Base-by-base conservation (phyloP, 2,113 vertebrate species). In the Tricholaema leucomelas region DNA sequence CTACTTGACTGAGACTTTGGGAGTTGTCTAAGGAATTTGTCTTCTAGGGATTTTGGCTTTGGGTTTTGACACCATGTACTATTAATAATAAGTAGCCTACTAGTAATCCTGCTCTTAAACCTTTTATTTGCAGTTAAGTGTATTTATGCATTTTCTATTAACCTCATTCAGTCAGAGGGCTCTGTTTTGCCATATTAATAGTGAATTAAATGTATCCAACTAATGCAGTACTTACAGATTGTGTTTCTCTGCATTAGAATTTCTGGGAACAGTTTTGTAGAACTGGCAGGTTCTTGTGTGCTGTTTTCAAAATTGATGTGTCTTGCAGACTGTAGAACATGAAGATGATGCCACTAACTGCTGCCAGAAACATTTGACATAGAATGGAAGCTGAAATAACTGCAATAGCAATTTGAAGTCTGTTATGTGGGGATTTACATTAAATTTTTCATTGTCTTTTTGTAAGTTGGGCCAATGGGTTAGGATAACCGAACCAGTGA, bases 311-410 rank as follows among this genome's bases (percentile, higher is more conserved):
- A 92, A 59, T 13, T 8, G 18, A 18, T 70, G 42, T 85, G 35
- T 95, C 78, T 80, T 93, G 42, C 81, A 87, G 78, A 70, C 55
- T 15, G 16, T 93, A 93, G 86, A 87, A 79, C 18, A 2, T 56
- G 73, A 84, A 84, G 63, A 78, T 59, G 81, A 52, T 73, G 75
- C 25, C 33, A 28, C 30, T 82, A 52, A 71, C 56, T 70, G 71
- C 86, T 81, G 42, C 67, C 33, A 56, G 66, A 59, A 84, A 65
- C 56, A 31, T 81, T 87, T 91, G 81, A 69, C 66, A 28, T 67
- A 73, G 9, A 36, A 40, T 24, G 44, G 65, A 90, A 87, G 35
- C 67, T 85, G 50, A 93, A 72, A 63, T 70, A 79, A 79, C 50
- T 58, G 24, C 55, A 81, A 1, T 63, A 79, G 74, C 55, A 73